These are phyloP conservation scores for Aptenodytes forsteri DNA, from an alignment of 2,113 vertebrate species.

Conservation along the genomic window DNA sequence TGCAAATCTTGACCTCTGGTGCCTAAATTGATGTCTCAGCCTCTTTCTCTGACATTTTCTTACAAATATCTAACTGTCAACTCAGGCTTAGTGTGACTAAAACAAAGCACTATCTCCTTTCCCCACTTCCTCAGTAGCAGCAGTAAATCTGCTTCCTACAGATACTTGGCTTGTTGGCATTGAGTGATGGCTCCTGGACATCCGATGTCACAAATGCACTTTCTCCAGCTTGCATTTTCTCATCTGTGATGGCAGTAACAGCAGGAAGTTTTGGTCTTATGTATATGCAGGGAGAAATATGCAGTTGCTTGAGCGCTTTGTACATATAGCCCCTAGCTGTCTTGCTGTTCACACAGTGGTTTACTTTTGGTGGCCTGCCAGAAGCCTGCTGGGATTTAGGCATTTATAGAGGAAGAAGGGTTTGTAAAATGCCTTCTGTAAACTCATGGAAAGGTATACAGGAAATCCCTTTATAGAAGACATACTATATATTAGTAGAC, in stretches of 20 bases:
- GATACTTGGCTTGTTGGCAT: not conserved
- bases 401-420: not conserved
- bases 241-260: not conserved
- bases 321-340: not conserved
- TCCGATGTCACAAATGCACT: accelerated
- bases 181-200: not conserved
- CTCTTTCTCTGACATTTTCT: not conserved
- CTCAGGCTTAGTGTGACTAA: not conserved
- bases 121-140: not conserved
- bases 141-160: not conserved
- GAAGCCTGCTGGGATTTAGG: not conserved
- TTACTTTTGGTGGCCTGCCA: not conserved
- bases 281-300: not conserved
- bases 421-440: not conserved
- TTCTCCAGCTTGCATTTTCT: not conserved
- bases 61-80: not conserved
- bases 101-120: not conserved
- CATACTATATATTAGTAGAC: not conserved
- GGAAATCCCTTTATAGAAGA: not conserved
- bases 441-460: not conserved
- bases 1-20: not conserved
- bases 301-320: not conserved
- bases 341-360: not conserved
- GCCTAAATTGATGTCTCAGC: not conserved
- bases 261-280: not conserved